These are phyloP conservation scores for Oryctes rhinoceros DNA, from an alignment of 1,140 invertebrate species.

Conservation along the genomic window DNA sequence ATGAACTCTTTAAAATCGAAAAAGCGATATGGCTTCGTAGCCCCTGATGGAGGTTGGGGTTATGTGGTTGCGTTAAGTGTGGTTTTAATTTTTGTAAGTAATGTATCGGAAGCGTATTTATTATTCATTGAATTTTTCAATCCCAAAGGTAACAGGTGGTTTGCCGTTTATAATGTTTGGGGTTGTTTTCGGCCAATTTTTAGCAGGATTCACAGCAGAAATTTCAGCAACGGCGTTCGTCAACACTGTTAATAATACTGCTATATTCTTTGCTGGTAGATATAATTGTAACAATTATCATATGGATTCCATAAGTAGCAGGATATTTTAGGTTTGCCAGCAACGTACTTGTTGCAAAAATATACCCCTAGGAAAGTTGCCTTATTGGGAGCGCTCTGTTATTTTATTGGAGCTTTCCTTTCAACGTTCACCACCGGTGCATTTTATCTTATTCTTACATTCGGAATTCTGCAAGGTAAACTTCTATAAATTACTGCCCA, in stretches of 20 bases:
- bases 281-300: conserved; percentile 63
- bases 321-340: conserved; percentile 56
- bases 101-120: too few relatives aligned
- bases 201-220: conserved; percentile 67
- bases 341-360: conserved; percentile 65
- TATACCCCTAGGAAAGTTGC: conserved; percentile 65
- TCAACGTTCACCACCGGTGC: conserved; percentile 49
- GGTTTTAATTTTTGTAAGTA: conserved; percentile 42
- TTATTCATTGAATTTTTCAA: too few relatives aligned
- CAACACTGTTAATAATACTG: conserved; percentile 68
- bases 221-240: conserved; percentile 68
- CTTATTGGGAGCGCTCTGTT: conserved; percentile 63
- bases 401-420: neutral
- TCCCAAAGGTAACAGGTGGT: conserved; percentile 63
- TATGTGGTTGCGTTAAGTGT: conserved; percentile 44
- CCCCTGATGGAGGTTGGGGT: conserved; percentile 49
- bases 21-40: neutral
- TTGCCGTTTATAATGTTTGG: conserved; percentile 70
- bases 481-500: too few relatives aligned
- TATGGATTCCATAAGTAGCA: conserved; percentile 59
- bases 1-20: neutral
- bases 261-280: conserved; percentile 67
- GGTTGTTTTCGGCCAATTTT: conserved; percentile 71
- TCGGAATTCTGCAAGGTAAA: conserved; percentile 67
- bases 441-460: conserved; percentile 64